These are phyloP conservation scores for Eumeta japonica DNA, from an alignment of 1,140 invertebrate species.

Conservation along the genomic window DNA sequence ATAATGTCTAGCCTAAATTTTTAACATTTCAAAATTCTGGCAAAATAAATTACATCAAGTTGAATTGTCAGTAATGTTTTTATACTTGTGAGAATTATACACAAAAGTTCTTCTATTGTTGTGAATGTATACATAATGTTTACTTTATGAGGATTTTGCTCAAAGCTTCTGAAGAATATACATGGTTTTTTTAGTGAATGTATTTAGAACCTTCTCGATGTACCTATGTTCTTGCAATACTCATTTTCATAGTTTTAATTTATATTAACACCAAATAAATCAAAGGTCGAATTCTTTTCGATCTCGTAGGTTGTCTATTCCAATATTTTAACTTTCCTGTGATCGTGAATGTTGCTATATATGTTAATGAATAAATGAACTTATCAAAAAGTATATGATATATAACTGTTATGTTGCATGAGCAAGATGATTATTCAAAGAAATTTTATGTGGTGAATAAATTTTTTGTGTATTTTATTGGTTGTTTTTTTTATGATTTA, in stretches of 20 bases:
- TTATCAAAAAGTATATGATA: conserved; percentile 38
- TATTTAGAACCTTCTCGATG: conserved; percentile 18
- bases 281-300: too few relatives aligned
- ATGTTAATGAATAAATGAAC: conserved; percentile 43
- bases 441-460: conserved; percentile 57
- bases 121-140: conserved; percentile 17
- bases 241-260: conserved; percentile 43
- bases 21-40: conserved; percentile 28
- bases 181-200: conserved; percentile 6
- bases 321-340: conserved; percentile 54
- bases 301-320: conserved; percentile 54
- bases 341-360: conserved; percentile 52
- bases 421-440: conserved; percentile 49
- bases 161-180: conserved; percentile 27
- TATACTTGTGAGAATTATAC: conserved; percentile 30
- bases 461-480: conserved; percentile 47
- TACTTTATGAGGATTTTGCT: conserved; percentile 27
- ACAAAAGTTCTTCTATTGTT: conserved; percentile 21
- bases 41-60: conserved; percentile 18
- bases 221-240: conserved; percentile 31
- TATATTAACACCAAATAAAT: conserved; percentile 42
- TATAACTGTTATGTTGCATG: conserved; percentile 52
- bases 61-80: conserved; percentile 35
- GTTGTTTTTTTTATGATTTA: conserved; percentile 19
- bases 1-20: conserved; percentile 30